phyloP scores from a whole-genome alignment of 2,113 vertebrate genomes.

The Octodon degus region DNA sequence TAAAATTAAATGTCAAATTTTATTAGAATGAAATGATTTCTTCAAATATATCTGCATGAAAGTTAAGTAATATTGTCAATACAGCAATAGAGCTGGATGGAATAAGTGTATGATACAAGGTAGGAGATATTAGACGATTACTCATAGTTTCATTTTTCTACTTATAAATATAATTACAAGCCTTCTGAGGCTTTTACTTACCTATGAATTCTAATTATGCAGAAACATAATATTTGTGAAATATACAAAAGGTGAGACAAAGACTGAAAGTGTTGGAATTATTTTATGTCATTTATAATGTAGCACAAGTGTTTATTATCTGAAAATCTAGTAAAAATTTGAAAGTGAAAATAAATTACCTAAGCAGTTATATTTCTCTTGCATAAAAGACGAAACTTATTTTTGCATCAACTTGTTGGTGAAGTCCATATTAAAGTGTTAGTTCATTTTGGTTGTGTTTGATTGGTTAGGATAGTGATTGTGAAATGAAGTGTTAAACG shows the following conservation, averaged over 20 bases:
- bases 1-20: neutral
- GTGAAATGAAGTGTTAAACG: neutral
- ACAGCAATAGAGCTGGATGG: too few species aligned
- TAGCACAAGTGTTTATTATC: neutral
- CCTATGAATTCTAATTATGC: neutral
- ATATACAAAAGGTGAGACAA: neutral
- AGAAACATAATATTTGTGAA: neutral
- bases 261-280: neutral
- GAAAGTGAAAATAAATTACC: slow-evolving; percentile 28
- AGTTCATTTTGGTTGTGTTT: slow-evolving; percentile 37
- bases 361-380: neutral
- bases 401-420: neutral
- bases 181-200: neutral
- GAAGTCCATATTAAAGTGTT: slow-evolving; percentile 53
- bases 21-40: neutral
- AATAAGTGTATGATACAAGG: neutral
- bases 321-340: neutral
- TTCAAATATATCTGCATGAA: neutral
- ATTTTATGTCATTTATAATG: neutral
- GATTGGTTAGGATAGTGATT: neutral
- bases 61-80: neutral
- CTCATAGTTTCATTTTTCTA: neutral
- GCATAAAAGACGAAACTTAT: neutral
- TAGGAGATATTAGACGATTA: neutral
- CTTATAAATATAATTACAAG: neutral